Base-by-base conservation (phyloP, 2,113 vertebrate species). In the Irena cyanogastra region DNA sequence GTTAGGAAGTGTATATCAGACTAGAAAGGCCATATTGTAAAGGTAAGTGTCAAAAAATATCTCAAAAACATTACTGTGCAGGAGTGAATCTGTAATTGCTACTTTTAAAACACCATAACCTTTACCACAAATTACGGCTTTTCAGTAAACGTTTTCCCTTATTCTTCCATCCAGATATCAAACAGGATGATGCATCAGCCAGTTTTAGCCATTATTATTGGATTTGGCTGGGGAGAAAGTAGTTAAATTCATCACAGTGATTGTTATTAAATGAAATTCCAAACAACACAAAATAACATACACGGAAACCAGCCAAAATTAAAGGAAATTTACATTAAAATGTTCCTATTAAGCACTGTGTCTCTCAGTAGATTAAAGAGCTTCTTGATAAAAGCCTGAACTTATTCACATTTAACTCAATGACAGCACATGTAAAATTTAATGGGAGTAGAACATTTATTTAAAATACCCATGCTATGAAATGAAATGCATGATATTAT, bases 201-300 rank as follows among this genome's bases (percentile, higher is more conserved):
- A 68, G n/a, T 79, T 89, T 91, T 49, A 83, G 53, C 66, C 28
- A 74, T 69, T 89, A 87, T 61, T 95, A 84, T 20, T 94, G 94
- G 85, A 91, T 88, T 60, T 81, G 74, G 53, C 80, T 70, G 49
- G 37, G 53, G 42, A 94, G 41, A 83, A 92, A 70, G 64, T 60
- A 85, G n/a, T 71, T 66, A 87, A 92, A 74, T 94, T 64, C 24
- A 66, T 61, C 83, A 74, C 64, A 80, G 80, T 76, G 80, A 93
- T 45, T 63, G 70, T 71, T 88, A 91, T 64, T 71, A 92, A 92
- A 89, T 75, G 39, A 83, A 91, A 90, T 93, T 70, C 47, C 64
- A 90, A 93, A 82, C 54, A 68, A 72, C 60, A 79, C 44, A 79
- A 90, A 90, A 75, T 75, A 89, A 82, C 69, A 53, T 64, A 47